These are phyloP conservation scores for Parazoanthus swiftii DNA, from an alignment of 92 coral and sea anemone species.

Conservation along the genomic window DNA sequence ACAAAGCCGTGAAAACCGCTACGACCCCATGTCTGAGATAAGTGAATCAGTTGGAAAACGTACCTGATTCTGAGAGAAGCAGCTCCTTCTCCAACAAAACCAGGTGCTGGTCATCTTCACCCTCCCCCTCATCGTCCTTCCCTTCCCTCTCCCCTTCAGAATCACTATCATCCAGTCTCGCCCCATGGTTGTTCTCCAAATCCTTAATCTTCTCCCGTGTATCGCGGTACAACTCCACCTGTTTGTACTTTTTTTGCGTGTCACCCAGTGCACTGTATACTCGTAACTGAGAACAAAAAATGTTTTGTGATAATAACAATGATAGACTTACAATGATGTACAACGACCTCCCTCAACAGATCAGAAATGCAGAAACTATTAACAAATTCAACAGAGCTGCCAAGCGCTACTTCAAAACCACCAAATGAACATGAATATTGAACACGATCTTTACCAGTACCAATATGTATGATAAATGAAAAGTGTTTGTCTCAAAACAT, in stretches of 20 bases:
- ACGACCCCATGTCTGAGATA: too few species aligned
- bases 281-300: conserved; percentile 52
- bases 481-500: too few species aligned
- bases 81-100: conserved; percentile 70
- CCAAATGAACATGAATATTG: too few species aligned
- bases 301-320: background rate
- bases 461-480: too few species aligned
- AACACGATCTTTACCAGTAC: too few species aligned
- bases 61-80: conserved; percentile 81
- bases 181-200: conserved; percentile 62
- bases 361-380: too few species aligned
- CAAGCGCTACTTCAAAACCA: too few species aligned
- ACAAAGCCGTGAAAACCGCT: too few species aligned
- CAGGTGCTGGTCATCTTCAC: conserved; percentile 55
- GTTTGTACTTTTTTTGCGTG: conserved; percentile 54
- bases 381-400: too few species aligned
- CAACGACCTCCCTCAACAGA: too few species aligned
- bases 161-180: conserved; percentile 52
- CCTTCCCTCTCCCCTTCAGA: conserved; percentile 49
- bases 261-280: conserved; percentile 66
- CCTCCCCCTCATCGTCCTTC: conserved; percentile 21
- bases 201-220: conserved; percentile 52
- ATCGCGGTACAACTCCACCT: conserved; percentile 45
- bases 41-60: background rate
- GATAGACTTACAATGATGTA: too few species aligned